phyloP scores from a whole-genome alignment of 2,888 invertebrate species.

The Drosophila anomalata region DNA sequence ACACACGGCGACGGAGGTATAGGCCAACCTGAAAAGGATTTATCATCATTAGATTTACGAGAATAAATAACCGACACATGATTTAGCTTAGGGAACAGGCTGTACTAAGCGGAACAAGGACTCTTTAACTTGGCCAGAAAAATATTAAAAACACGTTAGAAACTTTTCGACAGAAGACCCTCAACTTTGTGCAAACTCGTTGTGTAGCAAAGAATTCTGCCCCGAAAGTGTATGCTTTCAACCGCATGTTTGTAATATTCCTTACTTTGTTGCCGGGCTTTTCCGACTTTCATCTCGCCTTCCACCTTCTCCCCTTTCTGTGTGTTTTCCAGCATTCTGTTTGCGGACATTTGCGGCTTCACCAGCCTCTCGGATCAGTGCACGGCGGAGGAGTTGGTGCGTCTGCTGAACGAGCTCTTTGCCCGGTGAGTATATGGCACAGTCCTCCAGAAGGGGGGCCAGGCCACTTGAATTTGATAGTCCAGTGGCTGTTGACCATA shows the following conservation, averaged over 20 bases:
- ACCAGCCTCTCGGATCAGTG: slow-evolving; percentile 96
- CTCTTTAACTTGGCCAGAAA: background rate
- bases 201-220: background rate
- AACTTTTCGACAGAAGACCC: background rate
- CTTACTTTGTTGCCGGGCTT: background rate
- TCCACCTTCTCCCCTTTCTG: background rate
- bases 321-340: slow-evolving; percentile 89
- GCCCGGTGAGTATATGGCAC: slow-evolving; percentile 87
- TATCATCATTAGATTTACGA: slow-evolving; percentile 40
- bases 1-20: slow-evolving; percentile 19
- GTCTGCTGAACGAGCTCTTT: slow-evolving; percentile 94
- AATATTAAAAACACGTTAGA: background rate
- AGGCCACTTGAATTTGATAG: slow-evolving; percentile 5
- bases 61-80: slow-evolving; percentile 39
- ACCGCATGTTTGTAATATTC: slow-evolving; percentile 18
- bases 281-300: background rate
- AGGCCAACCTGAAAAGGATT: slow-evolving; percentile 38
- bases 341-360: slow-evolving; percentile 97
- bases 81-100: slow-evolving; percentile 7
- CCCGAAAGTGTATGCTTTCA: background rate
- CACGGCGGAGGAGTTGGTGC: slow-evolving; percentile 95
- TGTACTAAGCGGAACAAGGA: background rate
- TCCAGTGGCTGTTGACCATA: slow-evolving; percentile 19
- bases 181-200: background rate
- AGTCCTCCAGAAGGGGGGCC: background rate